Percentiles rank a stretch among this genome's conserved stretches.
phyloP scores from a whole-genome alignment of 2,888 invertebrate genomes.

The Gryllus longicercus region DNA sequence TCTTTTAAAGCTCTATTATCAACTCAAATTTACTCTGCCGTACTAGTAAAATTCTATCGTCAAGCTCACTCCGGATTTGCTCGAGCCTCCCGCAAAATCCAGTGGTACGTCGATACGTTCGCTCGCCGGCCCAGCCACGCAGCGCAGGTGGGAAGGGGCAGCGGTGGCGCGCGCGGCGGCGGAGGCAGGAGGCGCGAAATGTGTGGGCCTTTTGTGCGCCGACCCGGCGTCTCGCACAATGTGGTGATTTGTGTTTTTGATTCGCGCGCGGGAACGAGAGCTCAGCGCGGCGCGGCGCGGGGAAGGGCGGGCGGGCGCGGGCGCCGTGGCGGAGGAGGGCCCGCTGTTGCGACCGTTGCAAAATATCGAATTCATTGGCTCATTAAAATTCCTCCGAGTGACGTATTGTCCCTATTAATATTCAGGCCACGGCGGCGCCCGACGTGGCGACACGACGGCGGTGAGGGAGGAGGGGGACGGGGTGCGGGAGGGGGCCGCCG shows the following conservation, averaged over 20 bases:
- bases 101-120: not conserved
- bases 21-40: too few relatives aligned
- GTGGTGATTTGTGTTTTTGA: conserved; percentile 8
- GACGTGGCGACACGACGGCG: not conserved
- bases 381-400: not conserved
- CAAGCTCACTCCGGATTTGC: too few relatives aligned
- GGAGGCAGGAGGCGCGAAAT: not conserved
- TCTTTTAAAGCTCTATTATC: too few relatives aligned
- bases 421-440: not conserved
- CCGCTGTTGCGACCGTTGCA: not conserved
- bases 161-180: not conserved
- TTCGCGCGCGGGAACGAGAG: not conserved
- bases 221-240: not conserved
- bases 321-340: too few relatives aligned
- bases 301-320: too few relatives aligned
- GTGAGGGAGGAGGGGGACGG: not conserved
- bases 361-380: conserved; percentile 10
- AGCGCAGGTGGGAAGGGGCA: not conserved
- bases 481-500: too few relatives aligned
- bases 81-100: too few relatives aligned
- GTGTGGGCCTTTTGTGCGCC: not conserved
- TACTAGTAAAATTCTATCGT: too few relatives aligned
- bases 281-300: not conserved
- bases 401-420: not conserved
- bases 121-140: not conserved